phyloP scores from a whole-genome alignment of 2,797 vertebrate genomes.

The Sciurus vulgaris region DNA sequence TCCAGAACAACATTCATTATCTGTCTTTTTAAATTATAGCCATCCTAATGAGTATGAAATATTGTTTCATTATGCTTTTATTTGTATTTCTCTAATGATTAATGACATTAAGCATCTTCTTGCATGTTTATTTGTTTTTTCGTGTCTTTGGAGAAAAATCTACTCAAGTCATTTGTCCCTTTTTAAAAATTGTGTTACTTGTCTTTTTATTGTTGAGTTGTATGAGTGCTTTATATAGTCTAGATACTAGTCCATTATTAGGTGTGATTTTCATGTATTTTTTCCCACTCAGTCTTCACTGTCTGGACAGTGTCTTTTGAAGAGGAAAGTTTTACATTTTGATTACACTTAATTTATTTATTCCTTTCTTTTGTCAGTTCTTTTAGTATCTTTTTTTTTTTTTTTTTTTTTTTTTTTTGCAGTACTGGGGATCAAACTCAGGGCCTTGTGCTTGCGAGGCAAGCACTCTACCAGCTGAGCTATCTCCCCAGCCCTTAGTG shows the following conservation, averaged over 20 bases:
- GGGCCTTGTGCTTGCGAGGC: too few relatives aligned
- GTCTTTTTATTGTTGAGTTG: conserved; percentile 5
- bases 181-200: conserved; percentile 22
- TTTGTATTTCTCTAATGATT: conserved; percentile 14
- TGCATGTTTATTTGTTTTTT: not conserved
- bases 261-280: conserved; percentile 34
- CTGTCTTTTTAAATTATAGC: not conserved
- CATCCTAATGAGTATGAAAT: not conserved
- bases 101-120: not conserved
- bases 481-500: too few relatives aligned
- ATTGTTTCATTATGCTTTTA: not conserved
- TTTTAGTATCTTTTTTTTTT: too few relatives aligned
- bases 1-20: not conserved
- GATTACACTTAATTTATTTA: not conserved
- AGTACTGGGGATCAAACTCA: too few relatives aligned
- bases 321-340: conserved; percentile 57
- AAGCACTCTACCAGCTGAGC: too few relatives aligned
- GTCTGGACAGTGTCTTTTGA: conserved; percentile 42
- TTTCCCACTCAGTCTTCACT: not conserved
- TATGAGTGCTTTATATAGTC: conserved; percentile 10
- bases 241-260: not conserved
- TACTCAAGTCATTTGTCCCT: not conserved
- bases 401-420: too few relatives aligned
- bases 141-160: conserved; percentile 27
- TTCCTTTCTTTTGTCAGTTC: conserved; percentile 38